phyloP scores from a whole-genome alignment of 2,113 vertebrate genomes.

The Anarrhichthys ocellatus region DNA sequence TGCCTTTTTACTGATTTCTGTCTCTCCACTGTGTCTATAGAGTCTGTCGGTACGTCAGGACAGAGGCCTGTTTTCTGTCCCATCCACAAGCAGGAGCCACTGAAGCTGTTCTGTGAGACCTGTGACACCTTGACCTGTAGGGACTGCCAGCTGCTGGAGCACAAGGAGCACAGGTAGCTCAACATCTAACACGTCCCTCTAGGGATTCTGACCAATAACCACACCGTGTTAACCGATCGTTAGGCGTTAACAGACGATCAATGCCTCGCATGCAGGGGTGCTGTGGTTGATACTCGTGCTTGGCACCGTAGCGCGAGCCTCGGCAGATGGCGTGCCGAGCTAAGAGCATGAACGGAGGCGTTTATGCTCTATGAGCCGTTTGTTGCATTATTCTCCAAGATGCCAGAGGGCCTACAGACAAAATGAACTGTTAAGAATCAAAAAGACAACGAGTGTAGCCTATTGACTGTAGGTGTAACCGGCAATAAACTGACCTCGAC shows the following conservation, averaged over 20 bases:
- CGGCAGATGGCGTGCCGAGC: background rate
- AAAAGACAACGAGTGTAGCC: background rate
- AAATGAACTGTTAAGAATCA: background rate
- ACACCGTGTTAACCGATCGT: background rate
- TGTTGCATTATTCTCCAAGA: background rate
- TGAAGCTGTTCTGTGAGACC: conserved; percentile 99
- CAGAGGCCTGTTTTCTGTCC: conserved; percentile 98
- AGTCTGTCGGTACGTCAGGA: conserved; percentile 91
- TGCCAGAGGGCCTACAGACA: background rate
- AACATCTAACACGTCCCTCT: background rate
- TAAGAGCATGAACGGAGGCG: background rate
- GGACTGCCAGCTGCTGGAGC: conserved; percentile 97
- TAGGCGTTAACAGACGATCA: background rate
- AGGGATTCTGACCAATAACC: background rate
- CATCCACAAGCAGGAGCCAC: conserved; percentile 96
- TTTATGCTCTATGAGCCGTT: background rate
- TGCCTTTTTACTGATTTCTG: background rate
- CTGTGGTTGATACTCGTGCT: background rate
- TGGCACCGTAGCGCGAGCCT: background rate
- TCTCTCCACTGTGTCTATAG: conserved; percentile 76
- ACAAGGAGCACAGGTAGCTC: conserved; percentile 97
- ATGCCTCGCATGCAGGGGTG: background rate
- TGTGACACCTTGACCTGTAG: conserved; percentile 98
- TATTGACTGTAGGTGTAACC: background rate
- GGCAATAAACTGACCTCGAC: background rate